phyloP scores from a whole-genome alignment of 2,888 invertebrate species.

The Cheilosia vernalis region DNA sequence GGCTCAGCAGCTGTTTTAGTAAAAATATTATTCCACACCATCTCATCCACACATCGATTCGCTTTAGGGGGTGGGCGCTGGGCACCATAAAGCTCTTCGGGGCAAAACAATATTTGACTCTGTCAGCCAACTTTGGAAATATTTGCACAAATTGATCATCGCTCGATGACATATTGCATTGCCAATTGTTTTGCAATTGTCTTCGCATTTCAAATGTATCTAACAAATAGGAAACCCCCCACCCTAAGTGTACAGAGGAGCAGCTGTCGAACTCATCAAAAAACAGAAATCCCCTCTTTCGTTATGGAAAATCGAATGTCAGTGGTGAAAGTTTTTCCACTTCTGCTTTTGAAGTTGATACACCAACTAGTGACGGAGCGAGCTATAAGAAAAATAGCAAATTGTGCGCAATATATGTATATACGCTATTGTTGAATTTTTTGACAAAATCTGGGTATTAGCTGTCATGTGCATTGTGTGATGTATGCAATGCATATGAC shows the following conservation, averaged over 20 bases:
- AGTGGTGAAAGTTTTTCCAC: slow-evolving; percentile 43
- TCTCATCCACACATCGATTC: slow-evolving; percentile 8
- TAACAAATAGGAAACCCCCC: slow-evolving; percentile 40
- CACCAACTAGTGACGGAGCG: neutral
- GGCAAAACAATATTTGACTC: slow-evolving; percentile 61
- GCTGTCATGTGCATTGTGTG: too few relatives aligned
- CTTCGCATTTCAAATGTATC: slow-evolving; percentile 56
- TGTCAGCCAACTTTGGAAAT: slow-evolving; percentile 63
- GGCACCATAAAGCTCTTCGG: slow-evolving; percentile 19
- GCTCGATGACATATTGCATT: slow-evolving; percentile 71
- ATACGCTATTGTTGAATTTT: neutral
- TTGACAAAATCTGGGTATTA: neutral
- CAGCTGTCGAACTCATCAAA: slow-evolving; percentile 69
- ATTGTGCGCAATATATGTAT: neutral
- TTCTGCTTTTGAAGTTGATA: slow-evolving; percentile 12
- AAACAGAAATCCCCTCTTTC: slow-evolving; percentile 47
- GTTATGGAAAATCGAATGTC: slow-evolving; percentile 39
- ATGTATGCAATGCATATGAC: too few relatives aligned
- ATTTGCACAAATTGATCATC: slow-evolving; percentile 75
- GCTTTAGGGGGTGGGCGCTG: neutral
- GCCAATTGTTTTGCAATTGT: slow-evolving; percentile 73
- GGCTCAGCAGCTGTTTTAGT: slow-evolving; percentile 59
- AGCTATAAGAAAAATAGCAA: neutral
- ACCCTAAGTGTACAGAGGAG: slow-evolving; percentile 10
- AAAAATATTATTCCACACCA: slow-evolving; percentile 34